phyloP scores from a whole-genome alignment of 2,113 vertebrate genomes.

The Polyodon spathula region DNA sequence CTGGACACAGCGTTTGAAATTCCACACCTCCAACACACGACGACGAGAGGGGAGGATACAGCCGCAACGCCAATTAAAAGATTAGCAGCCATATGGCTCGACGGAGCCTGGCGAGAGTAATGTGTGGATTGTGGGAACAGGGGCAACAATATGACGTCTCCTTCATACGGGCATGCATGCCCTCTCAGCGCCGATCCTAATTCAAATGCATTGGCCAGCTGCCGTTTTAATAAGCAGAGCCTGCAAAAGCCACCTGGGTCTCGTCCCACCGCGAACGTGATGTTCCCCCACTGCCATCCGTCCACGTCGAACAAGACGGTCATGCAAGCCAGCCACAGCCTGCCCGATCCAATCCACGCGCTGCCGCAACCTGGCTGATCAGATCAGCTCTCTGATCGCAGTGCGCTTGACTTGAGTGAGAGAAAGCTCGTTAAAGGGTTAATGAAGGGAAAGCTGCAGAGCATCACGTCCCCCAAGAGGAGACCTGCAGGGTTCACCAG shows the following conservation, averaged over 20 bases:
- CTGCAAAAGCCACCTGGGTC: not conserved
- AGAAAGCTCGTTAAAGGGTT: not conserved
- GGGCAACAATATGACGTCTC: constrained; percentile 69
- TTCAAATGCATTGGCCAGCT: not conserved
- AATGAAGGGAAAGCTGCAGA: not conserved
- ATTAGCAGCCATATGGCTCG: constrained; percentile 71
- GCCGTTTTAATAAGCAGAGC: not conserved
- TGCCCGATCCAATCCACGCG: too few relatives aligned
- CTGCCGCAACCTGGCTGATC: too few relatives aligned
- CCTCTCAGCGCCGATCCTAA: not conserved
- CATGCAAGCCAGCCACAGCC: too few relatives aligned
- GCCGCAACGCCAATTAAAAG: constrained; percentile 64
- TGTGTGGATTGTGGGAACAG: constrained; percentile 56
- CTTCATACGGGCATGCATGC: constrained; percentile 32
- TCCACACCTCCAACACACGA: constrained; percentile 2
- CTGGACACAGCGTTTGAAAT: constrained; percentile 1
- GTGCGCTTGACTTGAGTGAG: too few relatives aligned
- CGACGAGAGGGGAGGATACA: constrained; percentile 17
- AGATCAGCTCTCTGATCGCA: too few relatives aligned
- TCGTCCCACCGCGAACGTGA: not conserved
- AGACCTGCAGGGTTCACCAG: not conserved
- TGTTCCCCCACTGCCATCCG: not conserved
- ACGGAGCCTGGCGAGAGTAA: constrained; percentile 66
- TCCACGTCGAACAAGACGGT: too few relatives aligned
- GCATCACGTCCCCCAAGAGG: not conserved